Conservation (phyloP, 2,888 invertebrate genomes). For the Pachycephus smyrnensis region DNA sequence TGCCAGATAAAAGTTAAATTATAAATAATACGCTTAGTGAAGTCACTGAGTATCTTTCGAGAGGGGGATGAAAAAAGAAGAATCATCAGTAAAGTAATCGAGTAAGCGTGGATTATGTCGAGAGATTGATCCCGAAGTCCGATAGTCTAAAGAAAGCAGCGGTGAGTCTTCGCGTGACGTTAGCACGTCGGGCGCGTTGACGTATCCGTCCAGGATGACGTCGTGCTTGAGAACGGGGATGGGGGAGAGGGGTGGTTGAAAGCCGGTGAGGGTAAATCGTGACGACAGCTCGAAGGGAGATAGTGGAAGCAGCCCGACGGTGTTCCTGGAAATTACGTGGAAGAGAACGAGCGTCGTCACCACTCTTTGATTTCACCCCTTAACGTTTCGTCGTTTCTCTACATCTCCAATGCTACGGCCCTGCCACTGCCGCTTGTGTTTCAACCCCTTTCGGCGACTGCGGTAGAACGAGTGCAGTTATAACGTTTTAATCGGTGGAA, state of each 20-base stretch:
- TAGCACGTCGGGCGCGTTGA: not conserved
- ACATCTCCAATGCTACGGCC: not conserved
- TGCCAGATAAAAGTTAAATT: no score
- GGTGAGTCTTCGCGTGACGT: not conserved
- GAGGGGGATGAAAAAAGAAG: no score
- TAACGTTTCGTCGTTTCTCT: not conserved
- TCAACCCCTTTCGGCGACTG: not conserved
- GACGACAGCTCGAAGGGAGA: conserved; percentile 12
- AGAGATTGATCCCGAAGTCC: not conserved
- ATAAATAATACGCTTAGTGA: no score
- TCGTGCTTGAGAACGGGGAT: not conserved
- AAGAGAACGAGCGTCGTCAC: conserved; percentile 10
- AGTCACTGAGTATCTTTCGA: no score
- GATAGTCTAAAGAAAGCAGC: no score
- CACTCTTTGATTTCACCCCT: not conserved
- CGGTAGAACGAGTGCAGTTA: not conserved
- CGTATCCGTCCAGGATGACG: not conserved
- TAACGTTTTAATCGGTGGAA: conserved; percentile 19
- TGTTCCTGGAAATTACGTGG: conserved; percentile 11
- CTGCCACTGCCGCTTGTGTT: not conserved
- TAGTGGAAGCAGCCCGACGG: conserved; percentile 13
- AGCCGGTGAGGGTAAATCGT: not conserved
- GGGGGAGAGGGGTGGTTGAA: not conserved
- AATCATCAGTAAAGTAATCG: not conserved
- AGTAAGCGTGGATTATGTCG: not conserved